phyloP scores from a whole-genome alignment of 2,113 vertebrate genomes.

The Mola mola region DNA sequence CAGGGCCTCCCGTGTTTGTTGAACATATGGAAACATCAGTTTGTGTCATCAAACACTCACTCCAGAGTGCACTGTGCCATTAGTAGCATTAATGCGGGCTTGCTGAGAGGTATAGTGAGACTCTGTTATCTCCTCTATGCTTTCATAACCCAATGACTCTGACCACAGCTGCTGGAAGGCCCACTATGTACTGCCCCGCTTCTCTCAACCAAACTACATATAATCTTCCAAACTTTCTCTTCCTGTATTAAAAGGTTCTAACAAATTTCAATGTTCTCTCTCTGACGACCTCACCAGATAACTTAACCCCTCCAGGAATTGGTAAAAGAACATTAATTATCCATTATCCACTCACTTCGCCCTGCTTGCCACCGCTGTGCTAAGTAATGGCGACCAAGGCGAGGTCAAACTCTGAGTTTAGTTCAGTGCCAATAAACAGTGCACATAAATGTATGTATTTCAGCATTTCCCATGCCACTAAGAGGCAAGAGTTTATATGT shows the following conservation, averaged over 20 bases:
- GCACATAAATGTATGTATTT: slow-evolving; percentile 63
- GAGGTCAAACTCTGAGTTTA: slow-evolving; percentile 73
- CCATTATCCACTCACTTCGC: slow-evolving; percentile 53
- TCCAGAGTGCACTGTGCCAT: slow-evolving; percentile 62
- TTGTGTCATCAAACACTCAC: slow-evolving; percentile 64
- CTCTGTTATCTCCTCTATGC: slow-evolving; percentile 73
- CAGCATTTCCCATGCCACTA: slow-evolving; percentile 64
- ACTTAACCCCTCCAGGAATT: slow-evolving; percentile 8
- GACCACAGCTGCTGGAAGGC: slow-evolving; percentile 23
- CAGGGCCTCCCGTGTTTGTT: slow-evolving; percentile 66
- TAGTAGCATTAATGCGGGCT: slow-evolving; percentile 67
- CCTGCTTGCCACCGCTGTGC: slow-evolving; percentile 25
- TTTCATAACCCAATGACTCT: slow-evolving; percentile 72
- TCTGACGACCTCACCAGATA: slow-evolving; percentile 28
- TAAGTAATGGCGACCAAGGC: slow-evolving; percentile 2
- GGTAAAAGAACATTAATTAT: slow-evolving; percentile 44
- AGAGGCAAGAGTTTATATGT: slow-evolving; percentile 69
- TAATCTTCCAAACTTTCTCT: slow-evolving; percentile 3
- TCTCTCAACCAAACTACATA: slow-evolving; percentile 1
- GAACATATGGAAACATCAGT: slow-evolving; percentile 73
- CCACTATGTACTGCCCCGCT: slow-evolving; percentile 4
- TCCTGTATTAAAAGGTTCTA: too few relatives aligned
- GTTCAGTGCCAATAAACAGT: slow-evolving; percentile 40
- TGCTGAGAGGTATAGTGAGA: slow-evolving; percentile 60
- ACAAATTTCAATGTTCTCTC: slow-evolving; percentile 20